phyloP scores from a whole-genome alignment of 2,113 vertebrate genomes.

The Pimephales promelas region DNA sequence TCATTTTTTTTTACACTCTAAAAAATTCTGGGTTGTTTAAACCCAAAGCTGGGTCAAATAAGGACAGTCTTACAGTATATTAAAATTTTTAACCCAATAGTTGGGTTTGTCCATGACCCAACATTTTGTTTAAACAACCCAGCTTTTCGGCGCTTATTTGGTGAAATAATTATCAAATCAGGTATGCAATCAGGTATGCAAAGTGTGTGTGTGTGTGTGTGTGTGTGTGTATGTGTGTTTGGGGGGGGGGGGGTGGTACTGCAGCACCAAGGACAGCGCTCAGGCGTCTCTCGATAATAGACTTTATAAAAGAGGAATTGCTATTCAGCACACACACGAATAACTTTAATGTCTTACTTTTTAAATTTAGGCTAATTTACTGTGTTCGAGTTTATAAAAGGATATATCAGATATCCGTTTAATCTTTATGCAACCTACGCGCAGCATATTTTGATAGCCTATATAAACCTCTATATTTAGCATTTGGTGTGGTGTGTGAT shows the following conservation, averaged over 20 bases:
- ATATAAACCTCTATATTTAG: neutral
- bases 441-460: neutral
- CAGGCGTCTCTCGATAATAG: neutral
- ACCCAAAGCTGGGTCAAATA: too few species aligned
- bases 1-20: too few species aligned
- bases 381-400: neutral
- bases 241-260: conserved; percentile 10
- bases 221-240: conserved; percentile 8
- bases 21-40: too few species aligned
- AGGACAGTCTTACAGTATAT: too few species aligned
- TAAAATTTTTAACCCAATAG: too few species aligned
- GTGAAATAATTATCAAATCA: too few species aligned
- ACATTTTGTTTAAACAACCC: too few species aligned
- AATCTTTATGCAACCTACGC: neutral
- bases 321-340: neutral
- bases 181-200: conserved; percentile 20
- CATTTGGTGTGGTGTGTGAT: neutral
- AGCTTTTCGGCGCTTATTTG: too few species aligned
- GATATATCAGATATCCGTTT: neutral
- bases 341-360: neutral
- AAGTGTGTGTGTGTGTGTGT: too few species aligned
- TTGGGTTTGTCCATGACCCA: too few species aligned
- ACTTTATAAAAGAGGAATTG: neutral
- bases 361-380: neutral
- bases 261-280: conserved; percentile 80